Evolutionary conservation across 2,888 invertebrate genomes (phyloP).

Genomic region (Sisyra terminalis): DNA sequence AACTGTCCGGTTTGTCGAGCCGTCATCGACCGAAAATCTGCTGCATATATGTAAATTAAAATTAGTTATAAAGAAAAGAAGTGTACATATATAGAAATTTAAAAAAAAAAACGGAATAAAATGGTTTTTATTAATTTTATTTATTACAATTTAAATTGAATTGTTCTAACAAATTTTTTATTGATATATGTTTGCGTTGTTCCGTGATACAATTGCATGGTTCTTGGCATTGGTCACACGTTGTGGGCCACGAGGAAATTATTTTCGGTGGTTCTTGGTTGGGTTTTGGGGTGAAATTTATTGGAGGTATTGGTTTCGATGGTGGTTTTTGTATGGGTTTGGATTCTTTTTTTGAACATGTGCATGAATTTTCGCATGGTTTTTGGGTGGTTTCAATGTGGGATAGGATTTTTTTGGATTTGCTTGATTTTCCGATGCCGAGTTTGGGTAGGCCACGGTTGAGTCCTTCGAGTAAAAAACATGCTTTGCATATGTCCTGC

Average conservation of each 20-base stretch:
- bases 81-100: conserved; percentile 4
- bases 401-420: conserved; percentile 48
- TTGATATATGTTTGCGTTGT: conserved; percentile 5
- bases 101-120: not conserved
- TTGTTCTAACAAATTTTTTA: conserved; percentile 6
- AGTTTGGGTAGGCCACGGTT: conserved; percentile 83
- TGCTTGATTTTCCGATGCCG: conserved; percentile 81
- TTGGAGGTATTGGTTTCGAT: too few species aligned
- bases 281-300: too few species aligned
- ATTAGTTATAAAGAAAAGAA: conserved; percentile 7
- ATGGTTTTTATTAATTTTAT: conserved; percentile 3
- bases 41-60: conserved; percentile 55
- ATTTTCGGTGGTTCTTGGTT: too few species aligned
- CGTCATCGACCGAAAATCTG: conserved; percentile 47
- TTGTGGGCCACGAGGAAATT: not conserved
- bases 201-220: conserved; percentile 13
- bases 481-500: conserved; percentile 91
- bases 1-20: conserved; percentile 69
- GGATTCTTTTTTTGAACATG: not conserved
- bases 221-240: conserved; percentile 9
- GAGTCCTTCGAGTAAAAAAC: conserved; percentile 85
- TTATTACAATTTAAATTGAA: conserved; percentile 3
- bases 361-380: not conserved
- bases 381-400: conserved; percentile 23
- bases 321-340: not conserved